phyloP scores from a whole-genome alignment of 2,113 vertebrate species.

The Callorhinus ursinus region DNA sequence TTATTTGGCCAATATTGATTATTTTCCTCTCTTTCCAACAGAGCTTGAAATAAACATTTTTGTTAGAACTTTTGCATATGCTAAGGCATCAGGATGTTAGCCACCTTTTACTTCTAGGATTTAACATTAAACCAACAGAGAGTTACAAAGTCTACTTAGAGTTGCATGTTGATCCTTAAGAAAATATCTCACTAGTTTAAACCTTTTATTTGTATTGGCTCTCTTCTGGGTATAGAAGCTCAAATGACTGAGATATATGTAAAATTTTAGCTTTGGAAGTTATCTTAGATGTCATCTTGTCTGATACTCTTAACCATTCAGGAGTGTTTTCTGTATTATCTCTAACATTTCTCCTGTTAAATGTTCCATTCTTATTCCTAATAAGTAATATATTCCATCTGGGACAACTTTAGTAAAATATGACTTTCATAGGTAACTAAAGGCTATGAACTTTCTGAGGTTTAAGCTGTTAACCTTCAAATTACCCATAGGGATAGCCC shows the following conservation, averaged over 20 bases:
- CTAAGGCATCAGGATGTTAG: constrained; percentile 39
- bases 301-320: neutral
- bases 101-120: constrained; percentile 54
- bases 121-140: neutral
- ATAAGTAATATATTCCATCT: neutral
- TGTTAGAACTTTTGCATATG: constrained; percentile 52
- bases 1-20: constrained; percentile 75
- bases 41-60: constrained; percentile 83
- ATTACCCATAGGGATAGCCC: neutral
- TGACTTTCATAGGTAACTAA: neutral
- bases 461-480: neutral
- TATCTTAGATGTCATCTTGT: neutral
- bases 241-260: neutral
- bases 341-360: neutral
- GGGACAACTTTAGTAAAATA: neutral
- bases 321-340: neutral
- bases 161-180: neutral
- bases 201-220: neutral
- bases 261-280: neutral
- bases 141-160: neutral
- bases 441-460: neutral
- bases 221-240: neutral
- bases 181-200: neutral
- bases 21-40: constrained; percentile 72
- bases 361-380: constrained; percentile 21